These are phyloP conservation scores for Hemistola chrysoprasaria DNA, from an alignment of 2,888 invertebrate genomes.

Conservation along the genomic window DNA sequence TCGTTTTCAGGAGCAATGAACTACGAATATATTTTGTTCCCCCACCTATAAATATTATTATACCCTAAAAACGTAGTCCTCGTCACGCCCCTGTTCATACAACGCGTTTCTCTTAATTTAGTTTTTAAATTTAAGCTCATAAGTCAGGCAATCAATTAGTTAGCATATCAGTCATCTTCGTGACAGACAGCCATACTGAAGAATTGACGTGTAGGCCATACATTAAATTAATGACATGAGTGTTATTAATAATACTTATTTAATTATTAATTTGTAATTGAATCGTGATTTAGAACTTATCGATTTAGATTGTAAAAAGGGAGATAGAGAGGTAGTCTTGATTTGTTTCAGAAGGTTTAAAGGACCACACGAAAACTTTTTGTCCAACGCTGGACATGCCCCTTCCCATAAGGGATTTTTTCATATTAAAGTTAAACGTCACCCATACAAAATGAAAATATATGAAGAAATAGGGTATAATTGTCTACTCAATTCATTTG, in stretches of 20 bases:
- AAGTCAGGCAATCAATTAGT: slow-evolving; percentile 73
- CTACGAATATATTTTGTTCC: too few relatives aligned
- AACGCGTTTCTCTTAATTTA: slow-evolving; percentile 30
- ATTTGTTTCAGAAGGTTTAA: background rate
- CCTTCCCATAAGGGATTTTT: too few relatives aligned
- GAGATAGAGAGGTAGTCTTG: slow-evolving; percentile 6
- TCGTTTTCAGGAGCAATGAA: too few relatives aligned
- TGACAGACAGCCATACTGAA: slow-evolving; percentile 41
- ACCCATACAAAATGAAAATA: too few relatives aligned
- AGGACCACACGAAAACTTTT: too few relatives aligned
- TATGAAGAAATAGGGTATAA: too few relatives aligned
- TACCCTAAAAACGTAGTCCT: background rate
- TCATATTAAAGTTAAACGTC: too few relatives aligned
- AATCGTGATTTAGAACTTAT: slow-evolving; percentile 36
- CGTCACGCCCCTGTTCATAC: slow-evolving; percentile 3
- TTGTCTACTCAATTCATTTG: too few relatives aligned
- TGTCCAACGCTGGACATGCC: too few relatives aligned
- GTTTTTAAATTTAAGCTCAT: slow-evolving; percentile 55
- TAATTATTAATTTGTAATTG: slow-evolving; percentile 44
- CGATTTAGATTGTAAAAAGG: slow-evolving; percentile 19
- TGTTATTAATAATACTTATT: slow-evolving; percentile 44
- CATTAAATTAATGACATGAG: slow-evolving; percentile 39
- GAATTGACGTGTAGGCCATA: slow-evolving; percentile 25
- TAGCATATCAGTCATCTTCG: slow-evolving; percentile 52
- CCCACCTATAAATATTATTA: too few relatives aligned